phyloP scores from a whole-genome alignment of 2,113 vertebrate species.

The Lagopus muta region DNA sequence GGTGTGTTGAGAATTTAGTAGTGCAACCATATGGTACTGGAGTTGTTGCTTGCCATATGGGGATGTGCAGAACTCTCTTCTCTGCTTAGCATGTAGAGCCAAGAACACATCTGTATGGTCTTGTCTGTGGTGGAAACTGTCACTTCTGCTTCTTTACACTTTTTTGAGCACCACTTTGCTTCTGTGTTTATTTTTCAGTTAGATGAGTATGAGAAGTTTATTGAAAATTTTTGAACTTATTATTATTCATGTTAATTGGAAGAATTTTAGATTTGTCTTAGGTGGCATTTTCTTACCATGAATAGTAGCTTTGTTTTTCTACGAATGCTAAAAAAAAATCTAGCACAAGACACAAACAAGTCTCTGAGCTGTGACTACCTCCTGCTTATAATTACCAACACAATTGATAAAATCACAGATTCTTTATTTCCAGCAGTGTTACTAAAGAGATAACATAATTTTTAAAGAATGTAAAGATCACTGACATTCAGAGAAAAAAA shows the following conservation, averaged over 20 bases:
- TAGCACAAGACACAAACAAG: conserved; percentile 9
- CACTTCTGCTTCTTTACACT: conserved; percentile 5
- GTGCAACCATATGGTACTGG: not conserved
- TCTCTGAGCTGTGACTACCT: conserved; percentile 51
- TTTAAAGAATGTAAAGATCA: conserved; percentile 5
- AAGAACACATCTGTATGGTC: conserved; percentile 41
- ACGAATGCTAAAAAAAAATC: conserved; percentile 22
- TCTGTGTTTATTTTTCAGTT: conserved; percentile 25
- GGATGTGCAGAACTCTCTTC: not conserved
- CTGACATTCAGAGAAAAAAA: conserved; percentile 4
- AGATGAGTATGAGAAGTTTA: conserved; percentile 43
- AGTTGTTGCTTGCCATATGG: conserved; percentile 12
- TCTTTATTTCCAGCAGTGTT: conserved; percentile 44
- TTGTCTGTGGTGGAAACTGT: not conserved
- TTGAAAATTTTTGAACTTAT: conserved; percentile 63
- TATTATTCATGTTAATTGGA: conserved; percentile 71
- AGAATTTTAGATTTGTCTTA: conserved; percentile 65
- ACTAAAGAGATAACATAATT: conserved; percentile 29
- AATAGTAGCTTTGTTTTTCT: conserved; percentile 55
- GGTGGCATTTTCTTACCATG: conserved; percentile 50
- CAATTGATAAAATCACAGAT: conserved; percentile 49
- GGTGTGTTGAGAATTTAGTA: not conserved
- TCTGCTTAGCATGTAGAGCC: not conserved
- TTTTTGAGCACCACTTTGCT: conserved; percentile 13
- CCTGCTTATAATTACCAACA: conserved; percentile 63